Percentiles rank a stretch among this genome's conserved stretches.
phyloP scores from a whole-genome alignment of 2,113 vertebrate genomes.

The Pardalotus punctatus region DNA sequence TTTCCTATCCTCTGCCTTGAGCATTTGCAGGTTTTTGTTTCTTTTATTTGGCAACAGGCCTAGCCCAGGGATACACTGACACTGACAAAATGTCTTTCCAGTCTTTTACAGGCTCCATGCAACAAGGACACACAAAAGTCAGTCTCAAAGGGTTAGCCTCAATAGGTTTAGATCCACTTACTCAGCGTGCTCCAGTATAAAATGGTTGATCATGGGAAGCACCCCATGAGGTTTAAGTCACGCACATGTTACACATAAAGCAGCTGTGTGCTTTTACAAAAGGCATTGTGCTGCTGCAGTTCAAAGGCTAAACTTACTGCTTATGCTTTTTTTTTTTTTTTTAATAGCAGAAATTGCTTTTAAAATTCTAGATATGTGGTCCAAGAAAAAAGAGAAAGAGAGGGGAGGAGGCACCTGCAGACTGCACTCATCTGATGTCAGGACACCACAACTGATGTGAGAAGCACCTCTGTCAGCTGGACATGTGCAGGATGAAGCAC shows the following conservation, averaged over 20 bases:
- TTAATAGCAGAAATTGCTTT: background rate
- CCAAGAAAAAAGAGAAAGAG: background rate
- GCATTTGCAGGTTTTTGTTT: background rate
- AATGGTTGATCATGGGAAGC: background rate
- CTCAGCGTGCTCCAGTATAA: background rate
- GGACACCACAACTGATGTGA: background rate
- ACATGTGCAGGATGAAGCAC: background rate
- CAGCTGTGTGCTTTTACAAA: background rate
- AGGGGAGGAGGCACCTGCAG: background rate
- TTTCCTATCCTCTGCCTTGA: background rate
- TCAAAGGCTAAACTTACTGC: background rate
- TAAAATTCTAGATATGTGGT: background rate
- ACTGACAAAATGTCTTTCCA: background rate
- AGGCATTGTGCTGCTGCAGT: background rate
- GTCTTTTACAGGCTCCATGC: background rate
- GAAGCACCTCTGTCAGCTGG: background rate
- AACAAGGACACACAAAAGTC: background rate
- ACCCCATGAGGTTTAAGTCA: background rate
- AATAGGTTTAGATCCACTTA: background rate
- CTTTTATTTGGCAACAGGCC: background rate
- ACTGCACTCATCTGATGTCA: accelerated
- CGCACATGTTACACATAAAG: accelerated
- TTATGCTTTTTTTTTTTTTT: background rate
- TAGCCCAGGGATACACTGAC: background rate
- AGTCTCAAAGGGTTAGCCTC: background rate